Evolutionary conservation across 2,888 invertebrate genomes (phyloP), one percentile per base, ranked within the genome.

Genomic region (Pollenia angustigena): DNA sequence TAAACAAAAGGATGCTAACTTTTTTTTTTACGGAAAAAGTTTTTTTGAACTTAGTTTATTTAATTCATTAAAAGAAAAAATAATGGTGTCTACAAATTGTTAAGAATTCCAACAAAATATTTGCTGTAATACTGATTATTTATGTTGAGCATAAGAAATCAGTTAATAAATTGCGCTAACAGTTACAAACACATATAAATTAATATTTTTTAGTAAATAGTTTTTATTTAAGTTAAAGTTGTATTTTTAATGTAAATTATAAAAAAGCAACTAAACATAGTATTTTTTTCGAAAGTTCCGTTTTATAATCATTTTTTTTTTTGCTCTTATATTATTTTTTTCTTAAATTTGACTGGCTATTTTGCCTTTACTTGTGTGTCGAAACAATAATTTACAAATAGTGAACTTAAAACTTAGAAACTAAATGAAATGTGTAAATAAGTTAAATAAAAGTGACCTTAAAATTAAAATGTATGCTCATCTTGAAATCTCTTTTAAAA

Each of bases 61-160:
- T 68, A 32, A 79, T 62, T 32, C 10, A 62, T 42, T 10, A 14
- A 58, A 58, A 14, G 1, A 32, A 56, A 66, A 75, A 42, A 69
- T 42, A 75, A 32, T 32, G 84, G 87, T 87, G 84, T 78, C 62
- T 87, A 81, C 46, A 78, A 58, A 64, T 64, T 71, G 23, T 58
- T 71, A 9, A 6, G 1, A 71, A 58, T 60, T 71, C 14, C n/a
- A 76, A 58, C 11, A 60, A 48, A 50, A 56, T 75, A 64, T 69
- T 79, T 74, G 68, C 64, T 52, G 2, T 80, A 10, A 10, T 82
- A 83, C 50, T 83, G 74, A 78, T 83, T 88, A 23, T 18, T 90
- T 91, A 90, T 91, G 90, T 90, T 90, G 89, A 90, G 89, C 90
- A 91, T 91, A 91, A 89, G 69, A 76, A 75, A 69, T 79, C 64